Base-by-base conservation (phyloP, 2,113 vertebrate genomes). In the Electrona antarctica region DNA sequence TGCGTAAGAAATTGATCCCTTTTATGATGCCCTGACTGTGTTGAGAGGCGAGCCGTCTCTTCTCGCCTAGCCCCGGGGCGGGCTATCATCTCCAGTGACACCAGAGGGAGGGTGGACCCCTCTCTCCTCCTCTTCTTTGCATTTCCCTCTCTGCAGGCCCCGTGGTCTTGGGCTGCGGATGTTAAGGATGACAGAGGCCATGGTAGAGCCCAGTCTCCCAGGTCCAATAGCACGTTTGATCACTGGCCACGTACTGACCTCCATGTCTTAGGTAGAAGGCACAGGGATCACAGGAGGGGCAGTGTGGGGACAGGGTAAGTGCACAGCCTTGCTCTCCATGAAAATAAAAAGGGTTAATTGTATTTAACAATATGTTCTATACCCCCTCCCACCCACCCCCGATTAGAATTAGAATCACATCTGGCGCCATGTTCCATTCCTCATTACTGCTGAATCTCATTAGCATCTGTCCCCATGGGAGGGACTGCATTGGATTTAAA, bases 361-460 rank as follows among this genome's bases (percentile, higher is more conserved):
- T 89, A 89, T 91, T 92, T 91, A 92, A 93, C 91, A 91, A 93
- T 92, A 87, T 89, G 81, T 91, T 88, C 88, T 75, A 78, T 71
- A 81, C 64, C 73, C 78, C 73, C 67, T 54, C 45, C 64, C 60
- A 65, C 59, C 69, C 47, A 74, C 83, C 65, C 83, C 90, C 92
- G 91, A 94, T 94, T 94, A 92, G 92, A 92, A 93, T 90, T 89
- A 90, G 90, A 87, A 85, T 89, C 89, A 92, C 91, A 92, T 94
- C 91, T 93, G 92, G 87, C 73, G 72, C 87, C 83, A 75, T 87
- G 87, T 88, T 89, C 90, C 80, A 89, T 89, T 89, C 91, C 93
- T 94, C 93, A 93, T 94, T 94, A 94, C 86, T 78, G 87, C 74
- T 78, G 92, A 84, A 92, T 93, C 89, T 93, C 92, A 92, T 94